phyloP scores from a whole-genome alignment of 92 coral and sea anemone genomes.

The Chrysogorgia sp. region DNA sequence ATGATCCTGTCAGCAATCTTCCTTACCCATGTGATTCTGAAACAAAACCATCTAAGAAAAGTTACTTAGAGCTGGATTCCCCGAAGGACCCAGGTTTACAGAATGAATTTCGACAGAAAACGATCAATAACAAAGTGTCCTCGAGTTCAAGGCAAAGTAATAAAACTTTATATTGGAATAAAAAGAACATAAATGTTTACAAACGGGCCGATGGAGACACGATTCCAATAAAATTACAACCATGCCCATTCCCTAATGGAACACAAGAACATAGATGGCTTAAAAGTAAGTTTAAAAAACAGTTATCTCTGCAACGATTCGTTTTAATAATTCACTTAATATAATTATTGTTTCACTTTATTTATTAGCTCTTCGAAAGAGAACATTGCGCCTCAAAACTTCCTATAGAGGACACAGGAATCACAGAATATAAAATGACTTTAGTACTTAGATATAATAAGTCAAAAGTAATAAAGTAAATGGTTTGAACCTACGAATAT shows the following conservation, averaged over 20 bases:
- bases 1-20: slow-evolving; percentile 37
- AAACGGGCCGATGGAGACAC: slow-evolving; percentile 38
- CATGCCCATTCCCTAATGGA: slow-evolving; percentile 39
- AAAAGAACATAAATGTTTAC: neutral
- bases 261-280: slow-evolving; percentile 46
- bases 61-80: neutral
- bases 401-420: neutral
- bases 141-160: neutral
- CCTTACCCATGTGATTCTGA: slow-evolving; percentile 40
- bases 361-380: neutral
- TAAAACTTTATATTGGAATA: neutral
- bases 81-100: neutral
- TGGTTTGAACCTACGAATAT: too few relatives aligned
- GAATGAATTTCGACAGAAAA: neutral
- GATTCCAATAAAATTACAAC: slow-evolving; percentile 29
- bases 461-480: too few relatives aligned
- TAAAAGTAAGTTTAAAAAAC: slow-evolving; percentile 1
- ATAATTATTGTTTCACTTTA: neutral
- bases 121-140: neutral
- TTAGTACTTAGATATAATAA: neutral
- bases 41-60: slow-evolving; percentile 9
- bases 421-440: neutral
- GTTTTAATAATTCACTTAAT: neutral
- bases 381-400: neutral
- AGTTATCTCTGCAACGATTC: neutral